phyloP scores from a whole-genome alignment of 2,113 vertebrate species.

The Calidris pygmaea region DNA sequence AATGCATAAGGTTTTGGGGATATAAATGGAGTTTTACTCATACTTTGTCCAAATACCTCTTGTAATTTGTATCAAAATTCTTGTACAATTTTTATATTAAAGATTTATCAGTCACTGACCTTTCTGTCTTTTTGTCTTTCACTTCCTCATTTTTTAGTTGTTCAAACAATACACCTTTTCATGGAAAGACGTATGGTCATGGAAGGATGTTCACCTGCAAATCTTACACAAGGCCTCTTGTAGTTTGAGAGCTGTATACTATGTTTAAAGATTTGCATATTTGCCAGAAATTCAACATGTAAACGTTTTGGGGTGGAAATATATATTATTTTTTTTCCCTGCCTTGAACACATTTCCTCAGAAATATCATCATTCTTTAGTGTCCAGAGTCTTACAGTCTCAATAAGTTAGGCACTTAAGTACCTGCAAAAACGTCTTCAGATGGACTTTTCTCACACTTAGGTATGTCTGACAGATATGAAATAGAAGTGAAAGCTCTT shows the following conservation, averaged over 20 bases:
- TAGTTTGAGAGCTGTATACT: neutral
- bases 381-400: neutral
- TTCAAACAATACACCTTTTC: neutral
- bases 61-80: slow-evolving; percentile 99
- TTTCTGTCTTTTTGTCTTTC: slow-evolving; percentile 39
- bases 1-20: slow-evolving; percentile 98
- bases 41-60: slow-evolving; percentile 99
- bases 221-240: neutral
- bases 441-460: neutral
- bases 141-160: slow-evolving; percentile 10
- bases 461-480: neutral
- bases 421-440: neutral
- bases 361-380: neutral
- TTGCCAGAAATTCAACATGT: neutral
- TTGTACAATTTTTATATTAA: slow-evolving; percentile 99
- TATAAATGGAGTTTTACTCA: slow-evolving; percentile 99
- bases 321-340: neutral
- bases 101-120: slow-evolving; percentile 97
- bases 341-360: neutral
- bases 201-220: neutral
- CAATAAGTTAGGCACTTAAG: neutral
- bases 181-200: neutral
- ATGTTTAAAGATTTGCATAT: neutral
- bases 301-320: neutral
- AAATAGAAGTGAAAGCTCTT: neutral